Evolutionary conservation across 1,140 invertebrate genomes (phyloP), one percentile per base, ranked within the genome.

Genomic region (Riptortus pedestris): DNA sequence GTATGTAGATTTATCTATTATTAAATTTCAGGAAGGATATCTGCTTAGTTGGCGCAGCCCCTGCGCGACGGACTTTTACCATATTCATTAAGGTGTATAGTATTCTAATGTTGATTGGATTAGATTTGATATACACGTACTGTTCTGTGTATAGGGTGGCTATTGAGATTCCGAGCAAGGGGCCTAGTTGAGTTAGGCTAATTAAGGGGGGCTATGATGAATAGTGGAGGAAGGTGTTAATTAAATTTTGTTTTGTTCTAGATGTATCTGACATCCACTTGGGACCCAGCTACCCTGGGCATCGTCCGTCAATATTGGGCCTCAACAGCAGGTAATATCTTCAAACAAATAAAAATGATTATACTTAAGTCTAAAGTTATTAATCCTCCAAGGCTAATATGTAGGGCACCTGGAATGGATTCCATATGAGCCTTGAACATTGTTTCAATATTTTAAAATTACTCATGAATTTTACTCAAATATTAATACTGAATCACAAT

Each of bases 251-350:
- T 38, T 38, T 38, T 55, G 2, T 55, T 55, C 26, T 12, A 55
- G 51, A 55, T 55, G 51, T 55, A 55, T 27, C 26, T 55, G 24
- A 55, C 51, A 22, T 3, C 51, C 3, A 26, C 20, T 16, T 26
- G 22, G 16, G 18, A 20, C 51, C 51, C 20, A 2, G 22, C 51
- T 24, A 55, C 24, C 18, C 51, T 22, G 61, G 61, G 45, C 14
- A 24, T 63, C 18, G 11, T 63, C 7, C 61, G 61, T 14, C 61
- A 63, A 47, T 63, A 63, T 27, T 27, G 51, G n/a, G 45, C 43
- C 4, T 63, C 61, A 16, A 63, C 47, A n/a, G 48, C 47, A 51
- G 61, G 61, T 63, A 52, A 51, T 24, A 29, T 60, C 9, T 48
- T 24, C 18, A 22, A 9, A 58, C 14, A 24, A 24, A 16, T 58